Evolutionary conservation across 2,113 vertebrate genomes (phyloP).

Genomic region (Carollia perspicillata): DNA sequence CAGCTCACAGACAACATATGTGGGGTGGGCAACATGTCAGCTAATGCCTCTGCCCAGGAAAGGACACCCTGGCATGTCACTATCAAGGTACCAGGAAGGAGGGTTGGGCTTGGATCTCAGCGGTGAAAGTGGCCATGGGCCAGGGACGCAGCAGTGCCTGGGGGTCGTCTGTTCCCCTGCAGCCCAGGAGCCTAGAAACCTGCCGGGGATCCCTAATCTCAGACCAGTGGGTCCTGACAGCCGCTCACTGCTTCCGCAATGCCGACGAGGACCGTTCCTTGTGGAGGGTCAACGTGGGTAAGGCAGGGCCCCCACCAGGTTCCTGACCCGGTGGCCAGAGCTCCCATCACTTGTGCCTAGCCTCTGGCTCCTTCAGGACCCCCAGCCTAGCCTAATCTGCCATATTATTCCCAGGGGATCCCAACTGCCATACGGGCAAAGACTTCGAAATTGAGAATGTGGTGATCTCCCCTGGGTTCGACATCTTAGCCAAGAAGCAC

Average conservation of each 20-base stretch:
- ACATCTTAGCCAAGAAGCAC: slow-evolving; percentile 72
- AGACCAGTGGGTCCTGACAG: slow-evolving; percentile 86
- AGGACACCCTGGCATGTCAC: slow-evolving; percentile 86
- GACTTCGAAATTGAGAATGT: slow-evolving; percentile 59
- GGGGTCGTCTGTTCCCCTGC: background rate
- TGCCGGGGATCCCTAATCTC: slow-evolving; percentile 87
- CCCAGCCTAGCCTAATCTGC: background rate
- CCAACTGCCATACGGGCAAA: slow-evolving; percentile 20
- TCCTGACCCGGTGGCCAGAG: background rate
- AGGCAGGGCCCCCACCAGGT: background rate
- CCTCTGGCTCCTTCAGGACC: background rate
- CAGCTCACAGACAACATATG: slow-evolving; percentile 80
- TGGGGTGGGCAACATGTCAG: slow-evolving; percentile 84
- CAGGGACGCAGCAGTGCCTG: background rate
- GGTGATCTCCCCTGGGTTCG: slow-evolving; percentile 76
- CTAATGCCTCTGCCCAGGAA: slow-evolving; percentile 67
- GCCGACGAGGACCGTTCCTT: background rate
- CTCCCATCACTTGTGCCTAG: background rate
- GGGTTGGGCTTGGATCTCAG: background rate
- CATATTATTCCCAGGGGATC: slow-evolving; percentile 47
- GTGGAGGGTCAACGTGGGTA: slow-evolving; percentile 75
- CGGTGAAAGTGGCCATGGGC: background rate
- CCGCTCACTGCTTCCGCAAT: slow-evolving; percentile 86
- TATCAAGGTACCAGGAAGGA: slow-evolving; percentile 58
- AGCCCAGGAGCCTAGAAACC: slow-evolving; percentile 58